These are phyloP conservation scores for Scaptomyza graminum DNA, from an alignment of 1,140 invertebrate genomes.

Conservation along the genomic window DNA sequence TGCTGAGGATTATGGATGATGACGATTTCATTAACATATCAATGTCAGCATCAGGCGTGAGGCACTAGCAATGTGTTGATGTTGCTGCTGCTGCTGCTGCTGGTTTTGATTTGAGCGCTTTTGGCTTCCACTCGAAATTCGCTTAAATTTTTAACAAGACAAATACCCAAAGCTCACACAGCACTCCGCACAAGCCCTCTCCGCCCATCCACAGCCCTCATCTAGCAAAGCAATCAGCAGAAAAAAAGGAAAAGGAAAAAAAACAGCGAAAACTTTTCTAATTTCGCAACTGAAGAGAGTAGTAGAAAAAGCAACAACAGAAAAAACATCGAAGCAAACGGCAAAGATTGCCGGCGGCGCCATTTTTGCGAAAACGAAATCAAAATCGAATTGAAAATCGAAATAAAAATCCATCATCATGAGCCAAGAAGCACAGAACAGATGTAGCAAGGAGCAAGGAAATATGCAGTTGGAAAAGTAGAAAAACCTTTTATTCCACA, in stretches of 20 bases:
- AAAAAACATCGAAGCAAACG: slow-evolving; percentile 21
- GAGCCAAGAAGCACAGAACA: slow-evolving; percentile 30
- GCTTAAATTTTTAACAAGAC: slow-evolving; percentile 81
- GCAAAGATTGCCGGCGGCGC: slow-evolving; percentile 51
- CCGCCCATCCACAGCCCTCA: neutral
- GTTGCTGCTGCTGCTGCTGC: slow-evolving; percentile 23
- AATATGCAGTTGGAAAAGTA: slow-evolving; percentile 67
- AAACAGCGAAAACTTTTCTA: slow-evolving; percentile 69
- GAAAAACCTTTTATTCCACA: slow-evolving; percentile 83
- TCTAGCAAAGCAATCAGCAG: slow-evolving; percentile 15
- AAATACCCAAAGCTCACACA: slow-evolving; percentile 76
- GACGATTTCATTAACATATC: slow-evolving; percentile 75
- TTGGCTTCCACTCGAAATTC: slow-evolving; percentile 72
- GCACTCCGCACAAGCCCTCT: slow-evolving; percentile 30
- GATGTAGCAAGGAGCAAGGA: slow-evolving; percentile 29
- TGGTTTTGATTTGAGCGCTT: slow-evolving; percentile 36
- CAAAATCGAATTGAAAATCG: slow-evolving; percentile 38
- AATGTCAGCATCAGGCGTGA: slow-evolving; percentile 58
- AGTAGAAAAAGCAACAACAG: slow-evolving; percentile 5
- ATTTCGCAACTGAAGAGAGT: slow-evolving; percentile 58
- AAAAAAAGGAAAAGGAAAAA: slow-evolving; percentile 16
- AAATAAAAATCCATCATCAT: slow-evolving; percentile 39
- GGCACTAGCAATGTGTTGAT: slow-evolving; percentile 6
- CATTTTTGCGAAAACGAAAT: slow-evolving; percentile 50
- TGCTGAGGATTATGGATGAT: slow-evolving; percentile 56